Percentiles rank a stretch among this genome's conserved stretches.
Evolutionary conservation across 92 coral and sea anemone genomes (phyloP).

Genomic region (Epizoanthus ramosus): DNA sequence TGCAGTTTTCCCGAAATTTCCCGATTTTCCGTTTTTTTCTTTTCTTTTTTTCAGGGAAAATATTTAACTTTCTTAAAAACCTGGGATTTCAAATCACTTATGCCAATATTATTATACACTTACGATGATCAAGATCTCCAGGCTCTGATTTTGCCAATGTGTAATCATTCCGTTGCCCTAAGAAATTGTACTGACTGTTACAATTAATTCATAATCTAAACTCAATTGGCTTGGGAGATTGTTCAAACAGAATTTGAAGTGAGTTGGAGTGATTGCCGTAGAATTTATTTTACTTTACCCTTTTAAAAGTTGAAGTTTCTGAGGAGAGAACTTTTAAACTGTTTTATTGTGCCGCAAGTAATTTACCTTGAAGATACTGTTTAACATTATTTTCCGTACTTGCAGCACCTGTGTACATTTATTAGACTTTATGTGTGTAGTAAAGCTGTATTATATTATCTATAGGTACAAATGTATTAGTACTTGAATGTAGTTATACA

Average conservation of each 20-base stretch:
- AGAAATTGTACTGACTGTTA: conserved; percentile 38
- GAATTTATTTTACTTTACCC: neutral
- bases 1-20: no score
- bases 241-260: neutral
- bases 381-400: neutral
- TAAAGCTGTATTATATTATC: neutral
- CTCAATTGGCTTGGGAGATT: neutral
- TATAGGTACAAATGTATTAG: no score
- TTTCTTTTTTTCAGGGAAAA: no score
- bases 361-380: neutral
- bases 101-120: neutral
- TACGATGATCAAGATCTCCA: conserved; percentile 45
- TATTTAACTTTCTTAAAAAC: neutral
- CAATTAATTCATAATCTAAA: neutral
- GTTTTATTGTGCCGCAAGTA: neutral
- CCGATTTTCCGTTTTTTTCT: no score
- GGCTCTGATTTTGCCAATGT: conserved; percentile 42
- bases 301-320: neutral
- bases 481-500: no score
- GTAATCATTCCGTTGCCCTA: conserved; percentile 45
- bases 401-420: neutral
- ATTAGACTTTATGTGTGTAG: neutral
- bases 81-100: no score
- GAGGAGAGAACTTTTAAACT: neutral
- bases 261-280: neutral